Evolutionary conservation across 2,113 vertebrate species (phyloP).

Genomic region (Lepus europaeus): DNA sequence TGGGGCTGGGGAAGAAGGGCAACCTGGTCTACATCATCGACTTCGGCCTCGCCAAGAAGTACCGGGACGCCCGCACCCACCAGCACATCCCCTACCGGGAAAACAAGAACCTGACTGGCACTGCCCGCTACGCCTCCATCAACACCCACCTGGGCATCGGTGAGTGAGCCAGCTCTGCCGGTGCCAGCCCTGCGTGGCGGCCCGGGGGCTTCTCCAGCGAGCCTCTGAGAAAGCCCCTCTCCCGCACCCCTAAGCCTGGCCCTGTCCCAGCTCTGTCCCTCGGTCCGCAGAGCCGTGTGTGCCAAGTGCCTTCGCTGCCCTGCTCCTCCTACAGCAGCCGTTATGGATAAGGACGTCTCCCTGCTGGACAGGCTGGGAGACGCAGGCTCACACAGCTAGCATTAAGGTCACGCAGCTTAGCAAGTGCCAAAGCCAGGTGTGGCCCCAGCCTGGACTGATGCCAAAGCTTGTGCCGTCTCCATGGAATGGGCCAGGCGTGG

Average conservation of each 20-base stretch:
- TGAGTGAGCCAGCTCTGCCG: constrained; percentile 80
- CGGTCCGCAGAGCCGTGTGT: not conserved
- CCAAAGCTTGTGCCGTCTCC: not conserved
- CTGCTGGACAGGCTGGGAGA: not conserved
- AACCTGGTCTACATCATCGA: constrained; percentile 99
- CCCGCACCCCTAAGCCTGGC: not conserved
- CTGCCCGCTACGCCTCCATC: constrained; percentile 97
- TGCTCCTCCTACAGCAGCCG: not conserved
- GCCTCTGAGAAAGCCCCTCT: not conserved
- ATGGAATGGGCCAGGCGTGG: rapidly evolving
- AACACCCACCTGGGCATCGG: constrained; percentile 98
- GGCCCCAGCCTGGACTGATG: not conserved
- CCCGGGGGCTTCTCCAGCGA: not conserved
- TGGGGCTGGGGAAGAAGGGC: constrained; percentile 98
- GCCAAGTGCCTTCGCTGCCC: rapidly evolving
- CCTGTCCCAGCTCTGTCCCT: not conserved
- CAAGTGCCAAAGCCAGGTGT: constrained; percentile 42
- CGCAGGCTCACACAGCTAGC: not conserved
- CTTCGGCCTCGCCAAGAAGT: constrained; percentile 98
- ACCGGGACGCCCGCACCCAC: constrained; percentile 97
- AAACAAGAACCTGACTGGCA: constrained; percentile 99
- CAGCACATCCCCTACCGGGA: constrained; percentile 99
- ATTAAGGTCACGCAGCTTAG: not conserved
- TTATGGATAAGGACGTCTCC: not conserved
- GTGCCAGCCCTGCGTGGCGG: too few species aligned